Base-by-base conservation (phyloP, 2,797 vertebrate species). In the Orientallactaga sibirica region DNA sequence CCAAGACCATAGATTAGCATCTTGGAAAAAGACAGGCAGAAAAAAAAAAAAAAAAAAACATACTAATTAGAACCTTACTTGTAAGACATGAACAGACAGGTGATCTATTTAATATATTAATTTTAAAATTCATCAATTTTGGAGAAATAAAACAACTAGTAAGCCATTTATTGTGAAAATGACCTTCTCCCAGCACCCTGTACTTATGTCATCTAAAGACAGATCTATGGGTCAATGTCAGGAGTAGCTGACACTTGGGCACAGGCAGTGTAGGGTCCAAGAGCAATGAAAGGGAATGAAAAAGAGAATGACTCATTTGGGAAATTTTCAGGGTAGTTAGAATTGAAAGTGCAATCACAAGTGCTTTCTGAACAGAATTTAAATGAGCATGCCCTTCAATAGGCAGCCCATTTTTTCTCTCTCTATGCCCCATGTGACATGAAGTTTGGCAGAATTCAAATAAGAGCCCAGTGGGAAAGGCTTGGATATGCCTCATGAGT, bases 341-440 rank as follows among this genome's bases (percentile, higher is more conserved):
- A 90, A 91, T 88, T 75, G 78, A n/a, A 88, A 58, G 27, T 85
- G 24, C 1, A 77, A 48, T 41, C 37, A 71, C 15, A 75, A 86
- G 15, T 73, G 27, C 27, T 84, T 20, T 10, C 25, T 52, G 93
- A 67, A 62, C 33, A 86, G 25, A 88, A 67, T 70, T 33, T 68
- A 82, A 86, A 78, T 62, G 5, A 73, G 66, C 55, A 41, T 52
- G 58, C 77, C 58, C 27, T 86, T 92, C 43, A 76, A 48, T 4
- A 75, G 33, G 41, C 41, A 52, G 43, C 14, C 2, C 6, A 3
- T 75, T 79, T 92, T 82, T 18, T 37, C 61, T 74, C 82, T 83
- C 10, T 29, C 3, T 70, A 12, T 73, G 22, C 11, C 61, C 19
- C 19, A 83, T n/a, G 58, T 29, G 5, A 74, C 68, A 43, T 2